These are phyloP conservation scores for Epinotia ramella DNA, from an alignment of 2,888 invertebrate genomes.

Conservation along the genomic window DNA sequence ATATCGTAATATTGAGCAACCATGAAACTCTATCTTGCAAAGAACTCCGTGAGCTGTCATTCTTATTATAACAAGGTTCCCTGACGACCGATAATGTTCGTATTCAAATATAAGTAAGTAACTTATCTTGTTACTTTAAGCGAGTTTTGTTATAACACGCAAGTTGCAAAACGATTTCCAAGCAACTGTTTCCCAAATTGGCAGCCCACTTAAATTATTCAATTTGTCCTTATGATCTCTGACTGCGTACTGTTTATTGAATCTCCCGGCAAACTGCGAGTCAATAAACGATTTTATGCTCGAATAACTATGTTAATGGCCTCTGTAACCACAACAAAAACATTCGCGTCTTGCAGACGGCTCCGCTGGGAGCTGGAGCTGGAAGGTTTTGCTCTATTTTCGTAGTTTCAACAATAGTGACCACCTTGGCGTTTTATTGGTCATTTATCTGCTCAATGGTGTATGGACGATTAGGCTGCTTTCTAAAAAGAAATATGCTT, in stretches of 20 bases:
- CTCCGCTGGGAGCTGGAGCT: constrained; percentile 43
- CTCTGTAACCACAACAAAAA: constrained; percentile 66
- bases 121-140: not conserved
- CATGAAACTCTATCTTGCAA: not conserved
- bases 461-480: constrained; percentile 43
- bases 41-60: not conserved
- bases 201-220: constrained; percentile 39
- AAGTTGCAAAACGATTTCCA: constrained; percentile 10
- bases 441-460: constrained; percentile 41
- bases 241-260: constrained; percentile 52
- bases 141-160: not conserved
- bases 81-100: not conserved
- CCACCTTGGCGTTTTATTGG: constrained; percentile 42
- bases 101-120: not conserved
- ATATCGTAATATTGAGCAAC: not conserved
- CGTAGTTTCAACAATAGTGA: constrained; percentile 37
- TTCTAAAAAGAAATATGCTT: constrained; percentile 41
- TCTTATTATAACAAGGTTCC: not conserved
- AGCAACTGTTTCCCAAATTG: constrained; percentile 32
- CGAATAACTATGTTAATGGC: constrained; percentile 77
- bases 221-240: constrained; percentile 43
- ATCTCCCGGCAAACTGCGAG: constrained; percentile 58
- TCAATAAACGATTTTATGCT: constrained; percentile 75
- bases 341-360: constrained; percentile 57
- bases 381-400: constrained; percentile 35